Evolutionary conservation across 2,113 vertebrate species (phyloP), one percentile per base, ranked within the genome.

Genomic region (Ammodramus savannarum): DNA sequence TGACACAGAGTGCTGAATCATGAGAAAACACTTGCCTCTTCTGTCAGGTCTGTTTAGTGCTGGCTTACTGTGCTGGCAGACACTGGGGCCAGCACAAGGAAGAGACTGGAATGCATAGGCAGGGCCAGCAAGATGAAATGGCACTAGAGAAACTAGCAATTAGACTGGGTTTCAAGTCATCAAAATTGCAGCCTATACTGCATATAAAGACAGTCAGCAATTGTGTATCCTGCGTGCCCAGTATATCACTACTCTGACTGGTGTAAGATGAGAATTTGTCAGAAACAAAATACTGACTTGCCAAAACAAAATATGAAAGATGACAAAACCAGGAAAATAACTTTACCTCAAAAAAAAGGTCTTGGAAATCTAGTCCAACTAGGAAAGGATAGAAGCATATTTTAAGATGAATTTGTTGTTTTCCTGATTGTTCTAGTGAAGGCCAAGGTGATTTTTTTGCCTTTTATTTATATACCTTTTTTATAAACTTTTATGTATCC

Each of bases 161-260:
- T 61, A 87, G 11, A 58, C 20, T 54, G 65, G 13, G 8, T 82
- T 57, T 34, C 43, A 73, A 85, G 49, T 36, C 17, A 61, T 61
- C 55, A 25, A 72, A 94, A 91, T 91, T 87, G 36, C 38, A 91
- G 49, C 26, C 25, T 44, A 6, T 65, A 19, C 32, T 16, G 13
- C 29, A 31, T 72, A 41, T 61, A 44, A 68, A 69, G n/a, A 41
- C 25, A 79, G 71, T n/a, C 55, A 62, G 27, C 58, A 91, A 76
- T 12, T 72, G 16, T 43, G 19, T 44, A 14, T 44, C 38, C 49
- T 89, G 14, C 0, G 0, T 52, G 39, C 31, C 13, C 43, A 38
- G 25, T 12, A 41, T 44, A 75, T 75, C 41, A 31, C 22, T 48
- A 13, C 27, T n/a, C 17, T 78, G 59, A 62, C 27, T 49, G n/a